Conservation (phyloP, 2,888 invertebrate species). For the Aethes cnicana region DNA sequence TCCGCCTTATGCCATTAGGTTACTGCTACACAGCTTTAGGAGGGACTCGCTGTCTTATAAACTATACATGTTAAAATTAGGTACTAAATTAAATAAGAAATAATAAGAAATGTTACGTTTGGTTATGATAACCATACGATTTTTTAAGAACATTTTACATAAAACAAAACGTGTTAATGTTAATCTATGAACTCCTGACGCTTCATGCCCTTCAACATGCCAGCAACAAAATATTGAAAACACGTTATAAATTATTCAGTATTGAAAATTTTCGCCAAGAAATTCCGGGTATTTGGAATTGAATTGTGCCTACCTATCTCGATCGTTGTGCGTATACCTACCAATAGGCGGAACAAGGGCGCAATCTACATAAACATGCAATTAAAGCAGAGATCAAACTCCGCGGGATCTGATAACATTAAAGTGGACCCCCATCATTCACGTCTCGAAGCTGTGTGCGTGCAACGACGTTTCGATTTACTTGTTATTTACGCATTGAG, state of each 20-base stretch:
- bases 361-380: constrained; percentile 63
- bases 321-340: constrained; percentile 38
- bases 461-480: too few species aligned
- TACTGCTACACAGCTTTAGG: too few species aligned
- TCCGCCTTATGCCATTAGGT: too few species aligned
- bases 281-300: constrained; percentile 16
- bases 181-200: too few species aligned
- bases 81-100: too few species aligned
- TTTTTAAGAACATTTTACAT: too few species aligned
- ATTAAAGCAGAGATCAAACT: constrained; percentile 54
- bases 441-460: not conserved
- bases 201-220: constrained; percentile 13
- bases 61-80: too few species aligned
- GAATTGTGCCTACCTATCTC: constrained; percentile 23
- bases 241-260: constrained; percentile 25
- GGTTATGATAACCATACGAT: too few species aligned
- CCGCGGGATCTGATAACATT: constrained; percentile 49
- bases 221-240: constrained; percentile 26
- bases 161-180: too few species aligned
- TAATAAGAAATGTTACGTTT: too few species aligned
- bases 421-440: constrained; percentile 39
- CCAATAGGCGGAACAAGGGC: constrained; percentile 37
- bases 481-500: too few species aligned
- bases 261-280: constrained; percentile 8
- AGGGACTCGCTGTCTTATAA: too few species aligned